Conservation (phyloP, 2,888 invertebrate species). For the Coenonympha arcania region DNA sequence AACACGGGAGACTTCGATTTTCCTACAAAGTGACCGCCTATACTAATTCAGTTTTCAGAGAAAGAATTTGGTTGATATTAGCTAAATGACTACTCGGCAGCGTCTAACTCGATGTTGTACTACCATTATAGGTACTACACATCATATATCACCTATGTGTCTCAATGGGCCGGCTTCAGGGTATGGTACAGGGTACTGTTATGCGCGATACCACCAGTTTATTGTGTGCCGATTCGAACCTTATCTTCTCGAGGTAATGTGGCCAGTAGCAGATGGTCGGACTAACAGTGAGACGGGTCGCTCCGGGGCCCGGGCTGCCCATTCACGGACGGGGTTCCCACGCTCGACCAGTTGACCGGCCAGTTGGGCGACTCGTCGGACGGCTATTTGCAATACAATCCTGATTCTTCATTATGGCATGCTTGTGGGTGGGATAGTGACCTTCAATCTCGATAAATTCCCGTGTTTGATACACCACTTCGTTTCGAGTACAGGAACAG, state of each 20-base stretch:
- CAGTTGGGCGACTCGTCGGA: neutral
- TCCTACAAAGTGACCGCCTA: too few species aligned
- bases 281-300: constrained; percentile 9
- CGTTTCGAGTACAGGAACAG: too few species aligned
- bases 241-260: neutral
- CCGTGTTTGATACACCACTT: too few species aligned
- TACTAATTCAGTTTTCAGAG: too few species aligned
- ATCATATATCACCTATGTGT: neutral
- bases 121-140: neutral
- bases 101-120: neutral
- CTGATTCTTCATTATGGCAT: constrained; percentile 2
- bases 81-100: neutral
- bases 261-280: neutral
- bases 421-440: neutral
- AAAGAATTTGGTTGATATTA: too few species aligned
- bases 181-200: constrained; percentile 17
- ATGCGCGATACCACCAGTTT: neutral
- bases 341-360: too few species aligned
- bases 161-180: constrained; percentile 1
- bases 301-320: neutral
- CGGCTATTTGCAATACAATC: constrained; percentile 9
- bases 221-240: neutral
- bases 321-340: constrained; percentile 17
- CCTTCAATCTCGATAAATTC: neutral
- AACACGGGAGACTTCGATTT: too few species aligned